Percentiles rank a stretch among this genome's conserved stretches.
Conservation (phyloP, 2,888 invertebrate genomes). For the Alcis repandata region DNA sequence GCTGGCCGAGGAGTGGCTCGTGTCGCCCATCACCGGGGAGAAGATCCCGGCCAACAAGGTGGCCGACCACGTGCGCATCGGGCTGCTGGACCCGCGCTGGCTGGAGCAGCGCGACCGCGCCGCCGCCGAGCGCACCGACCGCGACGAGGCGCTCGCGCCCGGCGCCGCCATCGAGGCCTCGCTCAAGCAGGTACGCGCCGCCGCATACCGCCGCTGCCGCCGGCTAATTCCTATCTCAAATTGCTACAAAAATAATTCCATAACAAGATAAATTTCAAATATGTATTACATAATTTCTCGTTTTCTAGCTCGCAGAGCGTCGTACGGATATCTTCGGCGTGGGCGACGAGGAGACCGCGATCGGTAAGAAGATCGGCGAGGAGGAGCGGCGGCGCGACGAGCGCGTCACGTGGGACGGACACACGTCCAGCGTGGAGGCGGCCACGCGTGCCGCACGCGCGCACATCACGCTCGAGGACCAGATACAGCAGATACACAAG, state of each 20-base stretch:
- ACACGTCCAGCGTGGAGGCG: constrained; percentile 98
- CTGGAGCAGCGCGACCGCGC: constrained; percentile 98
- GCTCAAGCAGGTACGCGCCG: constrained; percentile 89
- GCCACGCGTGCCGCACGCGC: constrained; percentile 97
- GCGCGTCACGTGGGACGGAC: constrained; percentile 99
- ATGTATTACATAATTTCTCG: background rate
- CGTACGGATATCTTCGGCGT: constrained; percentile 99
- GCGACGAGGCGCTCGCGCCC: constrained; percentile 86
- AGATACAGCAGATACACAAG: constrained; percentile 98
- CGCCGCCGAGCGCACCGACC: constrained; percentile 96
- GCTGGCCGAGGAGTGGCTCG: constrained; percentile 93
- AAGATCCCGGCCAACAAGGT: constrained; percentile 98
- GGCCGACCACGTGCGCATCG: constrained; percentile 99
- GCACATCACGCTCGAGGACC: constrained; percentile 98
- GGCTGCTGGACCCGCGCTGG: constrained; percentile 98
- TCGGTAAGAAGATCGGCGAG: constrained; percentile 99
- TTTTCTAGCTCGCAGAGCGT: constrained; percentile 93
- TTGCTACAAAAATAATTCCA: too few species aligned
- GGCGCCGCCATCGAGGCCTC: constrained; percentile 97
- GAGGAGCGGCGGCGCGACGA: constrained; percentile 95
- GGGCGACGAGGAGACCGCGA: constrained; percentile 99
- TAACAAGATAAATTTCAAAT: too few species aligned
- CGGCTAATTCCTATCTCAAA: background rate
- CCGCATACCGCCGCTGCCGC: background rate
- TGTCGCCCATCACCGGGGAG: constrained; percentile 99